Evolutionary conservation across 1,140 invertebrate species (phyloP), one percentile per base, ranked within the genome.

Genomic region (Anastrepha obliqua): DNA sequence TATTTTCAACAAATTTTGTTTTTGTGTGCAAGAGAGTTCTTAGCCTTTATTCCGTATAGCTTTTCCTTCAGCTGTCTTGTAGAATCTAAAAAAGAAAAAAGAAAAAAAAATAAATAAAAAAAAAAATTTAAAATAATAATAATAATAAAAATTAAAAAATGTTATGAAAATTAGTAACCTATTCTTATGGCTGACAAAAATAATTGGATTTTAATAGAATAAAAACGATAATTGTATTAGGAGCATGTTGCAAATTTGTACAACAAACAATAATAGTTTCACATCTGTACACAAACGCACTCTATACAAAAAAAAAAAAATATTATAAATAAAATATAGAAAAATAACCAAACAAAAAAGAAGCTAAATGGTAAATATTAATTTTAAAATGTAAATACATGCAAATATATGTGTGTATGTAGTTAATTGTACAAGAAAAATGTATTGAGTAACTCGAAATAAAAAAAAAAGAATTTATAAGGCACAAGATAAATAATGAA

Each of bases 171-270:
- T 67, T 87, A 67, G 86, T 65, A 70, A 87, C 86, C 62, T 87
- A 67, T 59, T 87, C 51, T 70, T 87, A 67, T 87, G 62, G 86
- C 62, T 87, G 62, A 64, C 51, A 87, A 67, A 29, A 87, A 70
- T 87, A 67, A 86, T 60, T 86, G 55, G 85, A 86, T 64, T 86
- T 64, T 86, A 44, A 60, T 86, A 86, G 60, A 4, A 13, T 86
- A 8, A 86, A 44, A 29, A 15, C 6, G 85, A n/a, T 2, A 64
- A 62, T 55, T 86, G 42, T 9, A 86, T 60, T 86, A 86, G 39
- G 42, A 62, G 60, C 29, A 42, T 20, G 58, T 64, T 81, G 47
- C 74, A 81, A 51, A 81, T 81, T 81, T 81, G 74, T 81, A 81
- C 47, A 51, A 81, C 15, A 74, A 74, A 74, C 70, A 44, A 74